Evolutionary conservation across 2,888 invertebrate species (phyloP), one percentile per base, ranked within the genome.

Genomic region (Cheilosia grossa): DNA sequence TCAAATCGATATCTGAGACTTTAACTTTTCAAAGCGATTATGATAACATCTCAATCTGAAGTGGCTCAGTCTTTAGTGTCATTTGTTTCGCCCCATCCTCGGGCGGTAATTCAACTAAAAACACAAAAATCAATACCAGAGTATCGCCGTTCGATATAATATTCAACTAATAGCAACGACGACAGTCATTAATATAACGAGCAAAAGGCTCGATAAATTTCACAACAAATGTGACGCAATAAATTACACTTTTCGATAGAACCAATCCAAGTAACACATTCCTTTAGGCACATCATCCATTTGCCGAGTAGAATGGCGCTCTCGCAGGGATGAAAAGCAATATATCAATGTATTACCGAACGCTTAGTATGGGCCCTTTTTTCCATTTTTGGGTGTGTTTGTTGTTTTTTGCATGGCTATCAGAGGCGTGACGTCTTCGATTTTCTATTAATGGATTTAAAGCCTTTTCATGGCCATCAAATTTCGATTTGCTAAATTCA

Each of bases 371-470:
- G 70, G 75, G 66, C 85, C 75, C 47, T 64, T 73, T 59, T 58
- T 72, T 42, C 42, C 13, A 15, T 33, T 10, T 30, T 49, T n/a
- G 2, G 33, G 54, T 10, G 6, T 33, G 15, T 33, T 51, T n/a
- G 7, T 24, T 53, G 27, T 37, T n/a, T n/a, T n/a, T n/a, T n/a
- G n/a, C n/a, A n/a, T n/a, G n/a, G 54, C 33, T 54, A 56, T 54
- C 49, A 15, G 47, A 69, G 24, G 69, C 79, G 79, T 74, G 67
- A 64, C 59, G 66, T 49, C 44, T 67, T 80, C 67, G 75, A 85
- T 85, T 70, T 85, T 77, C 75, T 81, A 75, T 77, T 85, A 75
- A 81, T 85, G 70, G 66, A 85, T 85, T 85, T 85, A 70, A 80
- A 80, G 72, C 75, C 72, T 44, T 77, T 81, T 77, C 64, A 85